Conservation (phyloP, 2,888 invertebrate species). For the Rhamnusium bicolor region DNA sequence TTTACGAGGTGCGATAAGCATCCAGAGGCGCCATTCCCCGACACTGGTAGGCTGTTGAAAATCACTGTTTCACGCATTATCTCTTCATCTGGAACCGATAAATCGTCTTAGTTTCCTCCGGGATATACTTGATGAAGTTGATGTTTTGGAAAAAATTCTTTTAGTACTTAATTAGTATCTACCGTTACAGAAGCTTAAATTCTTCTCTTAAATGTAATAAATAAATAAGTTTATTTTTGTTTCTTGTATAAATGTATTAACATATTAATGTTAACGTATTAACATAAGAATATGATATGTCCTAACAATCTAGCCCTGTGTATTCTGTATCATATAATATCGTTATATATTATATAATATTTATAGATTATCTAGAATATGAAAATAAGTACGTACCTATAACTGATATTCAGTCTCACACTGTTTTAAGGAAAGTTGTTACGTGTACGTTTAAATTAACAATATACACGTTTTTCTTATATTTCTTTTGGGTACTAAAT, state of each 20-base stretch:
- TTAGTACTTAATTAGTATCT: conserved; percentile 33
- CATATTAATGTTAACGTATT: background rate
- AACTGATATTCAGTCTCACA: no score
- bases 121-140: conserved; percentile 29
- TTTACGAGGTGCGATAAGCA: conserved; percentile 61
- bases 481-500: no score
- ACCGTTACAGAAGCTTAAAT: conserved; percentile 23
- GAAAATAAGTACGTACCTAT: no score
- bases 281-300: background rate
- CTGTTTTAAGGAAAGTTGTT: no score
- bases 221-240: background rate
- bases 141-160: conserved; percentile 41
- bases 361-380: background rate
- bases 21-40: conserved; percentile 61
- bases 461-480: no score
- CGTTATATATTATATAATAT: no score
- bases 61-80: conserved; percentile 61
- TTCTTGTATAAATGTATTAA: background rate
- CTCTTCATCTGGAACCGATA: conserved; percentile 59
- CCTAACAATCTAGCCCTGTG: background rate
- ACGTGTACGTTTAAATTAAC: no score
- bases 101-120: conserved; percentile 49
- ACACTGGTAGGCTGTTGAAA: conserved; percentile 61
- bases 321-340: no score
- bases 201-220: background rate